phyloP scores from a whole-genome alignment of 2,888 invertebrate species.

The Cartodere bifasciata region DNA sequence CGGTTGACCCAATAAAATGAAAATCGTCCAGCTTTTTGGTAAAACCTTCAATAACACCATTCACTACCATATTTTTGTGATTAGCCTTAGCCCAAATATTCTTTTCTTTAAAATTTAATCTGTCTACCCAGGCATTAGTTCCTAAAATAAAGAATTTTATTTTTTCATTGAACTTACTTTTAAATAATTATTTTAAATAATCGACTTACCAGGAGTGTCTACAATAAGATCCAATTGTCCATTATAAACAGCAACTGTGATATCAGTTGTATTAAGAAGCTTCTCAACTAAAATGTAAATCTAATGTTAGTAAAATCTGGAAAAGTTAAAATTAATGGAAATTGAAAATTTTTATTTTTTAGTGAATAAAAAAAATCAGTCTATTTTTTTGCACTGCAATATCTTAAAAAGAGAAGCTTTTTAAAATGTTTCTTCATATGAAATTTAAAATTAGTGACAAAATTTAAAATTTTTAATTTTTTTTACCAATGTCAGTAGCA shows the following conservation, averaged over 20 bases:
- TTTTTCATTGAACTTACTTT: conserved; percentile 5
- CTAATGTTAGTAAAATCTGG: too few species aligned
- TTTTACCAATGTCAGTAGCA: conserved; percentile 50
- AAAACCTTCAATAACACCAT: conserved; percentile 57
- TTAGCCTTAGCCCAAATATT: conserved; percentile 41
- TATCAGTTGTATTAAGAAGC: conserved; percentile 51
- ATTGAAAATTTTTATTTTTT: too few species aligned
- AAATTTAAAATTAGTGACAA: too few species aligned
- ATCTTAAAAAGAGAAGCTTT: too few species aligned
- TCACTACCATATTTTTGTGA: conserved; percentile 45
- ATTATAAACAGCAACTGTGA: conserved; percentile 58
- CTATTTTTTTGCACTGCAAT: too few species aligned
- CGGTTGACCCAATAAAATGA: conserved; percentile 66
- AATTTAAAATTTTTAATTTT: too few species aligned
- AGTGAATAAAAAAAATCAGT: too few species aligned
- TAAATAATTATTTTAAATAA: conserved; percentile 8
- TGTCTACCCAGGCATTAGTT: conserved; percentile 48
- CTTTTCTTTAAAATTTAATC: conserved; percentile 50
- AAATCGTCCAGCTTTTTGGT: conserved; percentile 54
- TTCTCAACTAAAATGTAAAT: conserved; percentile 53
- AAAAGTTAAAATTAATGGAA: too few species aligned
- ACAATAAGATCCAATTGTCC: conserved; percentile 79
- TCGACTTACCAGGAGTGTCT: conserved; percentile 55
- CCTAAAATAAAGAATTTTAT: conserved; percentile 11
- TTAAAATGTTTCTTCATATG: too few species aligned